These are phyloP conservation scores for Helogale parvula DNA, from an alignment of 2,113 vertebrate species.

Conservation along the genomic window DNA sequence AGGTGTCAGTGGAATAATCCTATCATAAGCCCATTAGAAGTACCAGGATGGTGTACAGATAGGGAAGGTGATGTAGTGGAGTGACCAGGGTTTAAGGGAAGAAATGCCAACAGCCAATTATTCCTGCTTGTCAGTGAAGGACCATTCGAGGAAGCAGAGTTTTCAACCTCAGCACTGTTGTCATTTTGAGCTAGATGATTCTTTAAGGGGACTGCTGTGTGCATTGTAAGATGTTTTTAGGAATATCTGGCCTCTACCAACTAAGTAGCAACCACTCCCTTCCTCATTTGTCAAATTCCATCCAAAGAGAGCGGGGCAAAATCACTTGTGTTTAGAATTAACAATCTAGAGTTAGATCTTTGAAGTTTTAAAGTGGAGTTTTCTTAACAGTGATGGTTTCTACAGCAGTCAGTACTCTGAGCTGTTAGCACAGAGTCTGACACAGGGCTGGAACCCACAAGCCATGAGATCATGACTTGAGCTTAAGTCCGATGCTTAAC, in stretches of 20 bases:
- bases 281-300: background rate
- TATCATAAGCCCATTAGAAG: background rate
- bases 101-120: background rate
- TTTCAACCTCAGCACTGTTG: background rate
- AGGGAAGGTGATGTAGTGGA: too few species aligned
- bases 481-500: too few species aligned
- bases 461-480: too few species aligned
- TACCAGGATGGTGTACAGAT: background rate
- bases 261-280: background rate
- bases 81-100: background rate
- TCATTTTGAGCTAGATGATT: background rate
- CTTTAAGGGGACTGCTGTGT: background rate
- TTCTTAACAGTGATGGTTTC: background rate
- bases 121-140: background rate
- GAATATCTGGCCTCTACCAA: background rate
- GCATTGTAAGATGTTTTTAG: background rate
- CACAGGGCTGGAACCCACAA: too few species aligned
- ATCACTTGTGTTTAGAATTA: background rate
- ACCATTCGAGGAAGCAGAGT: background rate
- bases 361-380: background rate
- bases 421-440: too few species aligned
- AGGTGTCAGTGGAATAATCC: background rate
- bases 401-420: background rate
- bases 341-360: background rate
- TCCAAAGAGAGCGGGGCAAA: background rate